These are phyloP conservation scores for Chionoecetes opilio DNA, from an alignment of 1,140 invertebrate species.

Conservation along the genomic window DNA sequence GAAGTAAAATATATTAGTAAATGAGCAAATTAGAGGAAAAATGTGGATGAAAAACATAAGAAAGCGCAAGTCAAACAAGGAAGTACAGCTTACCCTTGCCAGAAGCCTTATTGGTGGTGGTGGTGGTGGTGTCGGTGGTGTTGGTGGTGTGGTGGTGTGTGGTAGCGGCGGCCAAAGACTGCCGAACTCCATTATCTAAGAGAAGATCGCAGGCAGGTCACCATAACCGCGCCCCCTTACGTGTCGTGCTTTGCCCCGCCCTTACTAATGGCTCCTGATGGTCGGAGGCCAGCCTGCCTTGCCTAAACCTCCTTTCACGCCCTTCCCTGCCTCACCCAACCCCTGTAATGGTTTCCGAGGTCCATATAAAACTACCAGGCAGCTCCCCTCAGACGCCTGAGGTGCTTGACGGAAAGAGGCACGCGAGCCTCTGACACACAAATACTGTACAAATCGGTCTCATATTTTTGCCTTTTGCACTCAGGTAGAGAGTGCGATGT, in stretches of 20 bases:
- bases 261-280: conserved; percentile 25
- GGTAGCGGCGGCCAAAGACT: not conserved
- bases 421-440: too few relatives aligned
- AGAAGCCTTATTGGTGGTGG: too few relatives aligned
- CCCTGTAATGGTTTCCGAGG: not conserved
- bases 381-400: not conserved
- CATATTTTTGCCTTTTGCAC: not conserved
- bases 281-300: not conserved
- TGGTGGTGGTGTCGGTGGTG: too few relatives aligned
- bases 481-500: too few relatives aligned
- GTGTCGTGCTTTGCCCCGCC: not conserved
- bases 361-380: not conserved
- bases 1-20: too few relatives aligned
- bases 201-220: conserved; percentile 15
- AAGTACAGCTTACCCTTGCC: too few relatives aligned
- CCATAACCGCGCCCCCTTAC: not conserved
- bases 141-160: not conserved
- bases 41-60: too few relatives aligned
- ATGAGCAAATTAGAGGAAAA: not conserved
- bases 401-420: not conserved
- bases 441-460: not conserved
- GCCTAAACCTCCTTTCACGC: not conserved
- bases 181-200: conserved; percentile 16
- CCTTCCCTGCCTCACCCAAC: not conserved
- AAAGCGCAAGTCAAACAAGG: too few relatives aligned